Base-by-base conservation (phyloP, 2,797 vertebrate genomes). In the Helicolenus hilgendorfi region DNA sequence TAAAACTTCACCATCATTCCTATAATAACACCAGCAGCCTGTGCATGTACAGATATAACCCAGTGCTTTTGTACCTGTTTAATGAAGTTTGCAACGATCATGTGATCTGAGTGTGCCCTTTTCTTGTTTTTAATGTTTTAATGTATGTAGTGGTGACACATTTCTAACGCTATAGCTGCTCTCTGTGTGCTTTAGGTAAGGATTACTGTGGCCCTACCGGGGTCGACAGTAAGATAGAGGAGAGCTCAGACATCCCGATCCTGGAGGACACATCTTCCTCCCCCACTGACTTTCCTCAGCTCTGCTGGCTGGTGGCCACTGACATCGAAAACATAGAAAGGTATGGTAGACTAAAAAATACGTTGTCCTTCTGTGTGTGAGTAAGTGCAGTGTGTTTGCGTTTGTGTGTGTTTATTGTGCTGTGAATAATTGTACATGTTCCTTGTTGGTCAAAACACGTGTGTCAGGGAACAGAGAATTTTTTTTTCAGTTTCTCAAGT, bases 291-390 rank as follows among this genome's bases (percentile, higher is more conserved):
- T 96, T 94, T 92, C 98, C 98, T 86, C 98, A 98, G 80, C 97
- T 98, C 84, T 97, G 97, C 94, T 98, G 98, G 98, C 98, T 98
- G 95, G 98, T 99, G 97, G 98, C 98, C 93, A 98, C 97, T 56
- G 98, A 99, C 95, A 99, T 99, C 84, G 98, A 99, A 92, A 99
- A 99, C 94, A 99, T 98, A 59, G 99, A 99, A 96, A 98, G 96
- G 99, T 99, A 41, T 41, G 72, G 94, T 74, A 7, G 24, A 77
- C 26, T 7, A 18, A 18, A 55, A 55, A 24, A 7, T 9, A 5
- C 58, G 3, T 38, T 78, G 8, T 79, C 14, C 10, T 35, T 45
- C 9, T n/a, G 27, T 38, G 26, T 72, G 35, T 59, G 53, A n/a
- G 15, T 63, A 0, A 27, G 10, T 35, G 13, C 35, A 3, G 11